A percentile compares a stretch with the other conserved stretches of the same genome.
Evolutionary conservation across 2,888 invertebrate genomes (phyloP).

Genomic region (Andrena minutula): DNA sequence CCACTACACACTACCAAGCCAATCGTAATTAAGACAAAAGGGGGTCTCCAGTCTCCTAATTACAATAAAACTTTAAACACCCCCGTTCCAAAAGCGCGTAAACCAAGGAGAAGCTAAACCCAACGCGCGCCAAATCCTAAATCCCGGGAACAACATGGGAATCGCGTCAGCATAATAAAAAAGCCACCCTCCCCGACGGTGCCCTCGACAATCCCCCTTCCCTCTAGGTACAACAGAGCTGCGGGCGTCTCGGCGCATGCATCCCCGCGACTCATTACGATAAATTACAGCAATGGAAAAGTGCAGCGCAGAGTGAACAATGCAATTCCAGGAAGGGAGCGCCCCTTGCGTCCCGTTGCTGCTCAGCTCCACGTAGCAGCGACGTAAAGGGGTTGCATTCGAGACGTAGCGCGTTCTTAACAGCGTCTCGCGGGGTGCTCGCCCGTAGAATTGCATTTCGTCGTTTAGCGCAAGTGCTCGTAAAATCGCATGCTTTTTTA

Average conservation of each 20-base stretch:
- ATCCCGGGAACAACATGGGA: no score
- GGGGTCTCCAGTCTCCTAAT: no score
- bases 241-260: neutral
- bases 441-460: conserved; percentile 58
- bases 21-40: no score
- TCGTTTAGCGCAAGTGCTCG: conserved; percentile 67
- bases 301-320: conserved; percentile 26
- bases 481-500: conserved; percentile 63
- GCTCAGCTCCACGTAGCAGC: conserved; percentile 8
- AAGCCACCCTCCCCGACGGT: neutral
- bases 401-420: conserved; percentile 40
- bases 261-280: conserved; percentile 27
- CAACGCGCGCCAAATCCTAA: no score
- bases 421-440: conserved; percentile 46
- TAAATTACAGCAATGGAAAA: conserved; percentile 39
- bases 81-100: no score
- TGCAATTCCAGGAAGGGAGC: conserved; percentile 22
- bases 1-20: no score
- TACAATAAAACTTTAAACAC: no score
- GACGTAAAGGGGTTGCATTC: conserved; percentile 32
- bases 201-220: neutral
- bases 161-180: conserved; percentile 1
- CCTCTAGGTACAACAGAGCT: neutral
- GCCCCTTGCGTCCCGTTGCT: conserved; percentile 11
- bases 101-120: no score